Percentiles rank a stretch among this genome's conserved stretches.
Evolutionary conservation across 2,888 invertebrate species (phyloP).

Genomic region (Teleiodes luculella): DNA sequence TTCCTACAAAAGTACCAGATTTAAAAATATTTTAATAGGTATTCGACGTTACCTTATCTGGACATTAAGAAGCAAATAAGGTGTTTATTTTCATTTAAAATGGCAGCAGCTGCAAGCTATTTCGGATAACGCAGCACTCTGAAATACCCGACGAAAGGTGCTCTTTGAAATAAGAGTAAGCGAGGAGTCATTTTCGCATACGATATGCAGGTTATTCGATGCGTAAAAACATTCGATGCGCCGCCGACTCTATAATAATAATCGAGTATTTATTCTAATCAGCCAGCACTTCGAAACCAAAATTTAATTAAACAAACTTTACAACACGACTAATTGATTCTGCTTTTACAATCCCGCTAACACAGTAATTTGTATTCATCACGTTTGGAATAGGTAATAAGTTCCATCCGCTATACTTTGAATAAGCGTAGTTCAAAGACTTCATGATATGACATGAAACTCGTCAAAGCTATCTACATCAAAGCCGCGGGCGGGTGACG

Average conservation of each 20-base stretch:
- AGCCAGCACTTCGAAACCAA: neutral
- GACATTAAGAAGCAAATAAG: constrained; percentile 5
- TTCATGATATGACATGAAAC: neutral
- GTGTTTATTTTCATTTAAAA: constrained; percentile 26
- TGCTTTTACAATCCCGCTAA: too few relatives aligned
- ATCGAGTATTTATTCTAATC: neutral
- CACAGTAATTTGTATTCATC: neutral
- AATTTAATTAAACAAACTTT: neutral
- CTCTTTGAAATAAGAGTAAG: constrained; percentile 18
- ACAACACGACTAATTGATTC: too few relatives aligned
- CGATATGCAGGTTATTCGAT: neutral
- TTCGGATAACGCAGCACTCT: constrained; percentile 30
- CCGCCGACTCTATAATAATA: neutral
- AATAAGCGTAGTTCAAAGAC: constrained; percentile 2
- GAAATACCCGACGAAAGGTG: constrained; percentile 14
- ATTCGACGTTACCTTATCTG: neutral
- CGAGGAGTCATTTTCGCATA: constrained; percentile 3
- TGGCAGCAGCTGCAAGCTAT: constrained; percentile 33
- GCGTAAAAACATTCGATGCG: neutral
- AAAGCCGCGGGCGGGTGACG: neutral
- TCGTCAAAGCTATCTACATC: constrained; percentile 1
- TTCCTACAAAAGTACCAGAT: too few relatives aligned
- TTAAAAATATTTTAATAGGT: neutral
- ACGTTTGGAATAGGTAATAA: neutral
- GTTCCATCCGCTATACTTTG: neutral